These are phyloP conservation scores for Petrocephalus sullivani DNA, from an alignment of 2,797 vertebrate genomes.

Conservation along the genomic window DNA sequence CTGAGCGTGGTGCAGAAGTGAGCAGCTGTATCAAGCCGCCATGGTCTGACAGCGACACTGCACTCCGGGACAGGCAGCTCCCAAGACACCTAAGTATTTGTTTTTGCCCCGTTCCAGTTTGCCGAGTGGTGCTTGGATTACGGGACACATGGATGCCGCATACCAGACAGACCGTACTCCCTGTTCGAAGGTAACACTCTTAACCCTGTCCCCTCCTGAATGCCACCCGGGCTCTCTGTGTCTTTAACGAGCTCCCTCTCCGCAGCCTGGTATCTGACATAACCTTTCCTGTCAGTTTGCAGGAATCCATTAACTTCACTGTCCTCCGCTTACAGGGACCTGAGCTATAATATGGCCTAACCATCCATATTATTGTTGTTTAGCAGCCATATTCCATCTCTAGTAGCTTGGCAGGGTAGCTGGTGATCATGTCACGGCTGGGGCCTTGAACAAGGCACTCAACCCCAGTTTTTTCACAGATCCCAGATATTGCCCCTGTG, in stretches of 20 bases:
- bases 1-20: not conserved
- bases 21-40: not conserved
- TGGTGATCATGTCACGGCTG: not conserved
- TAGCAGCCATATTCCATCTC: not conserved
- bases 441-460: not conserved
- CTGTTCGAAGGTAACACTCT: constrained; percentile 87
- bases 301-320: not conserved
- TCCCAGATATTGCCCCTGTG: not conserved
- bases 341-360: not conserved
- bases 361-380: not conserved
- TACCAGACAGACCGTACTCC: constrained; percentile 93
- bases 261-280: not conserved
- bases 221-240: not conserved
- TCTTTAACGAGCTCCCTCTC: not conserved
- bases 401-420: not conserved
- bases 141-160: constrained; percentile 89
- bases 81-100: not conserved
- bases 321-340: not conserved
- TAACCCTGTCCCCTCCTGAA: not conserved
- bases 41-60: not conserved
- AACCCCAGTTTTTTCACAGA: not conserved
- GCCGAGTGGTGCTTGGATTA: constrained; percentile 97
- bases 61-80: no score
- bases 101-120: constrained; percentile 63
- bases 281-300: not conserved